A percentile compares a stretch with the other conserved stretches of the same genome.
Conservation (phyloP, 2,113 vertebrate species). For the Vombatus ursinus region DNA sequence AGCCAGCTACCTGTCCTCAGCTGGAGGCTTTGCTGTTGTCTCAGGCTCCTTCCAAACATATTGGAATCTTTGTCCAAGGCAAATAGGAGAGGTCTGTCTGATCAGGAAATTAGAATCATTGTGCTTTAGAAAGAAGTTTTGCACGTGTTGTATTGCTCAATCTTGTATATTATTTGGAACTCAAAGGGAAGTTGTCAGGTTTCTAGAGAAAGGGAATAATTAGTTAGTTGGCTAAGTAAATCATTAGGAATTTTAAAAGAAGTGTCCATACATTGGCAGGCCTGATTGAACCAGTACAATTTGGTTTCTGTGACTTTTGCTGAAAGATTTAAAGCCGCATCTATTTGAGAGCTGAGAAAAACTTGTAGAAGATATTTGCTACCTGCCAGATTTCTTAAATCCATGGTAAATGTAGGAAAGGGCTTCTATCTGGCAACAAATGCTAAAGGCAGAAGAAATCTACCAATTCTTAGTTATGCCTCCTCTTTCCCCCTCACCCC, state of each 20-base stretch:
- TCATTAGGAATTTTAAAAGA: constrained; percentile 35
- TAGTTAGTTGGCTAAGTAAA: neutral
- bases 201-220: constrained; percentile 36
- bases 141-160: neutral
- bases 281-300: constrained; percentile 5
- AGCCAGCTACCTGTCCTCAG: constrained; percentile 47
- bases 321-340: constrained; percentile 10
- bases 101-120: constrained; percentile 56
- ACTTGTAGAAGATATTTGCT: neutral
- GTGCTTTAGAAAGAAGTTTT: neutral
- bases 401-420: neutral
- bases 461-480: neutral
- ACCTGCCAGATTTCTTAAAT: constrained; percentile 34
- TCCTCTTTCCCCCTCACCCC: too few species aligned
- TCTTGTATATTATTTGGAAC: neutral
- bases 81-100: constrained; percentile 56
- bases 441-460: constrained; percentile 1
- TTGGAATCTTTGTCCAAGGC: constrained; percentile 53
- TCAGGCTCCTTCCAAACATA: constrained; percentile 44
- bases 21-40: constrained; percentile 31
- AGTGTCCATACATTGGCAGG: constrained; percentile 19
- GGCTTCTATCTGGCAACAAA: neutral
- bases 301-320: constrained; percentile 50
- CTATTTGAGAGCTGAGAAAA: neutral
- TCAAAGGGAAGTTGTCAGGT: neutral